Evolutionary conservation across 64 coral and sea anemone species (phyloP), one percentile per base, ranked within the genome.

Genomic region (Orbicella faveolata): DNA sequence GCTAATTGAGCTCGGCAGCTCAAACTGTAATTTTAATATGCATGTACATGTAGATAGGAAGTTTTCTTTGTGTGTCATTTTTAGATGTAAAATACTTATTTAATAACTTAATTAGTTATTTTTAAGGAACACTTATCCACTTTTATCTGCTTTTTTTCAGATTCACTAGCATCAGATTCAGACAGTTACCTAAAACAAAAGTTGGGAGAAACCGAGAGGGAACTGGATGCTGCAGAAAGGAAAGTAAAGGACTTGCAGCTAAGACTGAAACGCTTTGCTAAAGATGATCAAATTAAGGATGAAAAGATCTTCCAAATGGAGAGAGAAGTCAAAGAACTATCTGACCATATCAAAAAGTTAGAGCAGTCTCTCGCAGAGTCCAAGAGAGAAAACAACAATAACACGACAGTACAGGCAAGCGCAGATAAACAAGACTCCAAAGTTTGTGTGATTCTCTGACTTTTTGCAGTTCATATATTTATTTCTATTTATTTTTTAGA

Each of bases 181-280:
- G 63, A 89, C 76, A 75, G 80, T 18, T 91, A 76, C 17, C 83
- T 88, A 21, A 93, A 92, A 35, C 89, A 94, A 59, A 98, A 98
- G 75, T 80, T 94, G 41, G 79, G 77, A 23, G 96, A 94, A 33
- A 92, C 92, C 20, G 77, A 98, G 34, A 94, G 89, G 34, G 96
- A 98, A 81, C 78, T 98, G 41, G 96, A 98, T 36, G 76, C 96
- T 19, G 93, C 92, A 5, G 96, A 98, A 9, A 92, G 96, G 18
- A 98, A 94, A 51, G 93, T 98, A 9, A 98, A 98, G 74, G 96
- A 98, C 17, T 87, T 98, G 17, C 96, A 98, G 36, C 84, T 98
- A 61, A 84, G 96, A 55, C 61, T 98, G 65, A 98, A 98, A 59
- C 91, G 96, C 26, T 94, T 93, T 88, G 92, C 91, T 19, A 98